Conservation (phyloP, 2,797 vertebrate genomes). For the Netta rufina region DNA sequence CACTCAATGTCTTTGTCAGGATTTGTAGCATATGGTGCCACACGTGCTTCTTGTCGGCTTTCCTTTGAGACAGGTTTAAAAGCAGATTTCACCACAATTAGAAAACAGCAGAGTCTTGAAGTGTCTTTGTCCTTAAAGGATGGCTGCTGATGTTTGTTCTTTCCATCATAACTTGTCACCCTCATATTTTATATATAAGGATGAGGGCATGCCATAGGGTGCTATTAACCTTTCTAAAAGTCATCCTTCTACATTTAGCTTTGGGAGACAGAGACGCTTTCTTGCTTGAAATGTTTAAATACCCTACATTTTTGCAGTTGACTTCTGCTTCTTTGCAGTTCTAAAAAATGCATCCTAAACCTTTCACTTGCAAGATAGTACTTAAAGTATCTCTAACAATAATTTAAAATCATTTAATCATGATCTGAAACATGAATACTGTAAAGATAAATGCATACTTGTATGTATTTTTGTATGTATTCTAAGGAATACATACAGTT, state of each 20-base stretch:
- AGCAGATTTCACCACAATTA: neutral
- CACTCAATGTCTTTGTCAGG: neutral
- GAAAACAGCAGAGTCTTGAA: neutral
- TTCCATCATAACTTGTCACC: constrained; percentile 13
- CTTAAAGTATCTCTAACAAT: neutral
- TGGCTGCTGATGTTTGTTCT: neutral
- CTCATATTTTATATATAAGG: constrained; percentile 27
- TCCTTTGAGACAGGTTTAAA: neutral
- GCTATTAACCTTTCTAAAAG: constrained; percentile 64
- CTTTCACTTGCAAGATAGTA: neutral
- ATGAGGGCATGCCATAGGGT: constrained; percentile 7
- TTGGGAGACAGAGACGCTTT: neutral
- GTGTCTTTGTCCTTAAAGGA: neutral
- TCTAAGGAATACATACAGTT: neutral
- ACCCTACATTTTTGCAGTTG: constrained; percentile 17
- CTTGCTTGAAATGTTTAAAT: constrained; percentile 16
- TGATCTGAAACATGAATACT: neutral
- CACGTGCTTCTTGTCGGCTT: neutral
- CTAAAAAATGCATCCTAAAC: neutral
- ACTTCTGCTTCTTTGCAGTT: neutral
- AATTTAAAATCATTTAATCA: neutral
- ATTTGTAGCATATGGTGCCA: neutral
- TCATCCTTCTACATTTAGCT: constrained; percentile 43
- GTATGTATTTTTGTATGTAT: neutral
- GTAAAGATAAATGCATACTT: neutral